These are phyloP conservation scores for Yoshiicerus persimilis DNA, from an alignment of 1,140 invertebrate genomes.

Conservation along the genomic window DNA sequence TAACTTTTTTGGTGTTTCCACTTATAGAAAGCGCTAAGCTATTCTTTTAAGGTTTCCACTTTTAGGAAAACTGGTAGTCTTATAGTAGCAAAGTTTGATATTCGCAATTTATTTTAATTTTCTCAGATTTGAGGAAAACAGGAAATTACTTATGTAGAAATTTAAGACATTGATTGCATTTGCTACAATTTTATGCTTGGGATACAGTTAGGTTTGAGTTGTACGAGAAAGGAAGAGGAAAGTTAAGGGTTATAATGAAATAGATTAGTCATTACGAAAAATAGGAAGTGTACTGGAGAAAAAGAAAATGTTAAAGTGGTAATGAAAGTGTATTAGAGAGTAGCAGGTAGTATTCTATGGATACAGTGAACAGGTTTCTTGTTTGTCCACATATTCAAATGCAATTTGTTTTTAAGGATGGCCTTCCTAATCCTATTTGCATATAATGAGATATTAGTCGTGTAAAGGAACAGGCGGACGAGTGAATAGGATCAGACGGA, in stretches of 20 bases:
- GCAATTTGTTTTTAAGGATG: constrained; percentile 44
- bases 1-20: no score
- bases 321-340: background rate
- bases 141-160: no score
- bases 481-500: constrained; percentile 1
- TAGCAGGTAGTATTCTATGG: background rate
- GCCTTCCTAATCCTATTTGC: constrained; percentile 46
- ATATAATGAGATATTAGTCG: constrained; percentile 43
- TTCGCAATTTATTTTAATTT: no score
- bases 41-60: no score
- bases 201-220: no score
- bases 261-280: background rate
- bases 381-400: background rate
- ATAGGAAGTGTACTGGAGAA: background rate
- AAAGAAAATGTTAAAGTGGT: background rate
- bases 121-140: no score
- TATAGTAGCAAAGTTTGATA: no score
- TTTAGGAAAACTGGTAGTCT: no score
- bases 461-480: constrained; percentile 35
- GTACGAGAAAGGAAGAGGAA: background rate
- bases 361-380: constrained; percentile 25
- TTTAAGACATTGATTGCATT: no score
- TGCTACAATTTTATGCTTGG: no score
- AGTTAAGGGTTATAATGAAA: no score
- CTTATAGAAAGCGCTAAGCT: no score